Evolutionary conservation across 2,797 vertebrate species (phyloP).

Genomic region (Melanotaenia maccullochi): DNA sequence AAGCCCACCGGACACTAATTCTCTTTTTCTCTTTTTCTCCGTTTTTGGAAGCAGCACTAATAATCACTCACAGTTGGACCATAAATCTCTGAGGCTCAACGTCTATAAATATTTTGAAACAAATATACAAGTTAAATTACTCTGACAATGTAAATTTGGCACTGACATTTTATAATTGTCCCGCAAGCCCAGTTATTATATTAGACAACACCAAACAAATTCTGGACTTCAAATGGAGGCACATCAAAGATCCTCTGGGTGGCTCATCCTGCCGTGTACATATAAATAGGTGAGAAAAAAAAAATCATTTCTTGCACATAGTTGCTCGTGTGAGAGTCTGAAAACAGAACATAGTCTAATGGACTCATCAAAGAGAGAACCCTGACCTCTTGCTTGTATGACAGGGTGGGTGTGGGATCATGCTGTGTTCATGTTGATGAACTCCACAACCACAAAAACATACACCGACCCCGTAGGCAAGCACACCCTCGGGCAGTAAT

Average conservation of each 20-base stretch:
- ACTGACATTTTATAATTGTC: conserved; percentile 24
- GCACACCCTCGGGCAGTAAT: conserved; percentile 35
- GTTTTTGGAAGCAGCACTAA: conserved; percentile 42
- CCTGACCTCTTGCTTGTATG: conserved; percentile 37
- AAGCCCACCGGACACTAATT: neutral
- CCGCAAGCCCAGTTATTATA: conserved; percentile 27
- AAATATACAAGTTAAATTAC: conserved; percentile 38
- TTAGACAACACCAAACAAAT: conserved; percentile 5
- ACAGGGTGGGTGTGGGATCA: neutral
- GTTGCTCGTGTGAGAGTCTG: conserved; percentile 16
- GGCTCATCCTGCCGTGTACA: conserved; percentile 8
- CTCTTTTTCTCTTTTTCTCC: conserved; percentile 41
- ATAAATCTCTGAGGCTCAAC: conserved; percentile 40
- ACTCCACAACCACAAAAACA: conserved; percentile 32
- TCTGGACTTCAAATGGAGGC: conserved; percentile 36
- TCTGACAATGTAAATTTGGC: conserved; percentile 26
- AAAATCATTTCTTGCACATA: neutral
- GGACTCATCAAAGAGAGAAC: conserved; percentile 55
- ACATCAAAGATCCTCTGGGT: conserved; percentile 44
- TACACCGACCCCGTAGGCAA: conserved; percentile 20
- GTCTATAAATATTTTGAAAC: conserved; percentile 53
- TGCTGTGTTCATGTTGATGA: conserved; percentile 43
- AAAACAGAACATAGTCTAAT: conserved; percentile 55
- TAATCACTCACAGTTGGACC: conserved; percentile 41
- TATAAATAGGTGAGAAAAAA: conserved; percentile 15